Percentiles rank a stretch among this genome's conserved stretches.
These are phyloP conservation scores for Lasioglossum marginatum DNA, from an alignment of 2,888 invertebrate genomes.

Conservation along the genomic window DNA sequence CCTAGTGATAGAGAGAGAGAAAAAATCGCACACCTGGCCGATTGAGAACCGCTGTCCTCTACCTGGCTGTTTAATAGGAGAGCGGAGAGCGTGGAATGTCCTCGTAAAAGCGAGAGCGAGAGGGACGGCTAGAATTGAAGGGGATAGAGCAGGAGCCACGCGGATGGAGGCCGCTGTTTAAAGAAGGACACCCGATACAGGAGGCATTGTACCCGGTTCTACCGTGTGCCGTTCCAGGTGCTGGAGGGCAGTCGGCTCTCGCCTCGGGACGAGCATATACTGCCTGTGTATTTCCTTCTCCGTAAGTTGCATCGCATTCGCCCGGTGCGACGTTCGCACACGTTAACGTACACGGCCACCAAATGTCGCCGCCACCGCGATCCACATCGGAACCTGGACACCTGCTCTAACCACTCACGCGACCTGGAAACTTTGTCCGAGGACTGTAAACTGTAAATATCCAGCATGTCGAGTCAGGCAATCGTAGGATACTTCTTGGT, in stretches of 20 bases:
- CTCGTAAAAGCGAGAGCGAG: conserved; percentile 66
- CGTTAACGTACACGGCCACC: background rate
- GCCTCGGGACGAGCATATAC: conserved; percentile 63
- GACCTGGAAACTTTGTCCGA: background rate
- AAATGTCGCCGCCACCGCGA: background rate
- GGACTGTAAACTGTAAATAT: background rate
- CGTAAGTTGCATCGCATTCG: background rate
- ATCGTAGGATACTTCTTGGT: background rate
- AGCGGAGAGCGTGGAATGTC: conserved; percentile 63
- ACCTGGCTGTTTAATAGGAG: conserved; percentile 66
- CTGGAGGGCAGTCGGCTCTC: conserved; percentile 73
- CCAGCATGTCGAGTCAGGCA: background rate
- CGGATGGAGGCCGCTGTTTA: conserved; percentile 53
- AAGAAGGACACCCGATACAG: conserved; percentile 74
- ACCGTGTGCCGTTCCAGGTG: conserved; percentile 78
- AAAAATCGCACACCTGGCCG: background rate
- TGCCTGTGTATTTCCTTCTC: conserved; percentile 49
- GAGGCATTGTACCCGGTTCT: conserved; percentile 78
- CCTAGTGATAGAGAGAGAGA: background rate
- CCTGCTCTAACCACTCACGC: background rate
- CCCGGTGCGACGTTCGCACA: background rate
- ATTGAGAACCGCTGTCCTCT: conserved; percentile 64
- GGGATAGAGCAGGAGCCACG: conserved; percentile 61
- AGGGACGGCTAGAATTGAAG: conserved; percentile 60
- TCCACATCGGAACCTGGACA: background rate